phyloP scores from a whole-genome alignment of 2,888 invertebrate genomes.

The Meliscaeva auricollis region DNA sequence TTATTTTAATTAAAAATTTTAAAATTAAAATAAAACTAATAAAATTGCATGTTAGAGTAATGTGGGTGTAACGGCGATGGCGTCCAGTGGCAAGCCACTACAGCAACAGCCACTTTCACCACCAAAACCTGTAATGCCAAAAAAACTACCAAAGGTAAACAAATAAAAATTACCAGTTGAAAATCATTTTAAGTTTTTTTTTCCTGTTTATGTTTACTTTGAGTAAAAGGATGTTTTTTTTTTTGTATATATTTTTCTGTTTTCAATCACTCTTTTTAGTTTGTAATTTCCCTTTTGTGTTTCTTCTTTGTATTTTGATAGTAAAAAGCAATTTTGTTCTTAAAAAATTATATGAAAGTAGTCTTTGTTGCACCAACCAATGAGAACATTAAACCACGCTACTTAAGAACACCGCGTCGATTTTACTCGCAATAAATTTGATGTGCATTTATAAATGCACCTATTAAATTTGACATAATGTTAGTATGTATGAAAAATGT shows the following conservation, averaged over 20 bases:
- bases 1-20: slow-evolving; percentile 58
- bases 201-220: not conserved
- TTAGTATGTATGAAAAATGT: too few relatives aligned
- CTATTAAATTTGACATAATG: too few relatives aligned
- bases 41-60: slow-evolving; percentile 76
- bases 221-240: not conserved
- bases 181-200: not conserved
- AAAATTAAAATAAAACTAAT: slow-evolving; percentile 73
- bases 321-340: too few relatives aligned
- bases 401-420: too few relatives aligned
- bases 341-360: too few relatives aligned
- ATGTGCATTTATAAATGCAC: too few relatives aligned
- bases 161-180: slow-evolving; percentile 76
- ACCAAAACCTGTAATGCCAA: slow-evolving; percentile 83
- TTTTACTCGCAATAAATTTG: too few relatives aligned
- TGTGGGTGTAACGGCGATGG: slow-evolving; percentile 75
- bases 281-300: not conserved
- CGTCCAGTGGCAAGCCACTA: slow-evolving; percentile 77
- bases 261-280: not conserved
- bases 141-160: slow-evolving; percentile 83
- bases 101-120: slow-evolving; percentile 84
- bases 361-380: too few relatives aligned
- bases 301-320: not conserved
- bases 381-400: too few relatives aligned
- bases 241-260: too few relatives aligned